Conservation (phyloP, 2,888 invertebrate genomes). For the Drosophila mimica region DNA sequence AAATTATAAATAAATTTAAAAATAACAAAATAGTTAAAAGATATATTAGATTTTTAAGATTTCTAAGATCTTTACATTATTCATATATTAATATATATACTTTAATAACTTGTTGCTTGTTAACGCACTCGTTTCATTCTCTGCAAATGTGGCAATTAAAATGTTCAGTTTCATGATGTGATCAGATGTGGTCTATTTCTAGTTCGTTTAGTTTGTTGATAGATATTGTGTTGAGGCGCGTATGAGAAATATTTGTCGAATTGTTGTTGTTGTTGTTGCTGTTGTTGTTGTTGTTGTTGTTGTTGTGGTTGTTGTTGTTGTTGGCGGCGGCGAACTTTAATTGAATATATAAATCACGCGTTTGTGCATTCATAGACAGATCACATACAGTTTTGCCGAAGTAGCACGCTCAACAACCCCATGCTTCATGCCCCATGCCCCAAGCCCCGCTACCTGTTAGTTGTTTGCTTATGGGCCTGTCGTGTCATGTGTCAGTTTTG, state of each 20-base stretch:
- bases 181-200: slow-evolving; percentile 28
- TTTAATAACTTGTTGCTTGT: background rate
- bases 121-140: slow-evolving; percentile 19
- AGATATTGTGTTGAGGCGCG: slow-evolving; percentile 31
- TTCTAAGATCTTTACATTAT: background rate
- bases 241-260: slow-evolving; percentile 52
- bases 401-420: slow-evolving; percentile 9
- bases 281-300: slow-evolving; percentile 16
- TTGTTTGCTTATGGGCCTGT: slow-evolving; percentile 49
- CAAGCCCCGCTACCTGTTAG: slow-evolving; percentile 2
- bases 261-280: slow-evolving; percentile 33
- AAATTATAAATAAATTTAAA: too few relatives aligned
- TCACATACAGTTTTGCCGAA: slow-evolving; percentile 63
- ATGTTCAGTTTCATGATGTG: slow-evolving; percentile 13
- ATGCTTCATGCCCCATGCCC: background rate
- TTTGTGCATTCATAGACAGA: slow-evolving; percentile 73
- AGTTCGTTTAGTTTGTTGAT: slow-evolving; percentile 41
- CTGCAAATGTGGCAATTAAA: slow-evolving; percentile 53
- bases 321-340: slow-evolving; percentile 59
- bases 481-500: slow-evolving; percentile 77
- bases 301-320: slow-evolving; percentile 4
- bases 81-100: background rate
- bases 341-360: slow-evolving; percentile 77
- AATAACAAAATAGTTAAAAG: too few relatives aligned
- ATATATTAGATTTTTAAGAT: too few relatives aligned